These are phyloP conservation scores for Gymnoscopelus microlampas DNA, from an alignment of 2,797 vertebrate species.

Conservation along the genomic window DNA sequence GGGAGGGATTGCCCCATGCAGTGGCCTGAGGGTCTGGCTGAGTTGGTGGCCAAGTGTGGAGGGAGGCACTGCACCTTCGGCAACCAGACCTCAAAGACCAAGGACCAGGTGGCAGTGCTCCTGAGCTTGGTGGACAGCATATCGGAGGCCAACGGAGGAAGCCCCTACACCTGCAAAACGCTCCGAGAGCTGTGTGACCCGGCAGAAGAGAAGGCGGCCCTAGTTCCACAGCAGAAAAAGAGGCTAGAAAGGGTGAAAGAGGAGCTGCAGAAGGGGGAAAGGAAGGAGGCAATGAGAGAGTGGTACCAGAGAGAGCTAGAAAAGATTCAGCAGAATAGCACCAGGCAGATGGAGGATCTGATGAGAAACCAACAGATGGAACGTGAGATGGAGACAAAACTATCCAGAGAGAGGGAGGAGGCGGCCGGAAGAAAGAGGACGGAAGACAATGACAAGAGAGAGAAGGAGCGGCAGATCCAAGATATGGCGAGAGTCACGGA, in stretches of 20 bases:
- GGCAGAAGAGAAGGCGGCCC: slow-evolving; percentile 45
- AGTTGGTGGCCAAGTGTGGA: slow-evolving; percentile 58
- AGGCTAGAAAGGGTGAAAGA: slow-evolving; percentile 38
- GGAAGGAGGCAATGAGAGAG: slow-evolving; percentile 43
- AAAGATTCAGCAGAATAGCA: slow-evolving; percentile 33
- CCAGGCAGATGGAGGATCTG: slow-evolving; percentile 45
- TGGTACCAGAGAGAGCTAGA: slow-evolving; percentile 52
- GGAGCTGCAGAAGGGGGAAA: slow-evolving; percentile 31
- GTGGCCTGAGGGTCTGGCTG: slow-evolving; percentile 38
- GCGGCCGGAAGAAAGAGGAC: slow-evolving; percentile 16
- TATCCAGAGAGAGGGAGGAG: slow-evolving; percentile 30
- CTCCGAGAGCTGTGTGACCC: slow-evolving; percentile 28
- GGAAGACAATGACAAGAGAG: slow-evolving; percentile 43
- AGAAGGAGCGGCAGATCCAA: slow-evolving; percentile 48
- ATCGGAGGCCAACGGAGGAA: slow-evolving; percentile 41
- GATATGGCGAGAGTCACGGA: slow-evolving; percentile 54
- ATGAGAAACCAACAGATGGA: slow-evolving; percentile 38
- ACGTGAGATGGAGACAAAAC: slow-evolving; percentile 34
- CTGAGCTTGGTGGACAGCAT: slow-evolving; percentile 53
- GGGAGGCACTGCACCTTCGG: slow-evolving; percentile 70
- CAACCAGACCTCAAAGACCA: slow-evolving; percentile 56
- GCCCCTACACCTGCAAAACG: slow-evolving; percentile 53
- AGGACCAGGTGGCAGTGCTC: slow-evolving; percentile 60
- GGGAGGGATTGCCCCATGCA: slow-evolving; percentile 57
- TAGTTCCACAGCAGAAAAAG: slow-evolving; percentile 37